Evolutionary conservation across 2,888 invertebrate genomes (phyloP).

Genomic region (Drosophila hamatofila): DNA sequence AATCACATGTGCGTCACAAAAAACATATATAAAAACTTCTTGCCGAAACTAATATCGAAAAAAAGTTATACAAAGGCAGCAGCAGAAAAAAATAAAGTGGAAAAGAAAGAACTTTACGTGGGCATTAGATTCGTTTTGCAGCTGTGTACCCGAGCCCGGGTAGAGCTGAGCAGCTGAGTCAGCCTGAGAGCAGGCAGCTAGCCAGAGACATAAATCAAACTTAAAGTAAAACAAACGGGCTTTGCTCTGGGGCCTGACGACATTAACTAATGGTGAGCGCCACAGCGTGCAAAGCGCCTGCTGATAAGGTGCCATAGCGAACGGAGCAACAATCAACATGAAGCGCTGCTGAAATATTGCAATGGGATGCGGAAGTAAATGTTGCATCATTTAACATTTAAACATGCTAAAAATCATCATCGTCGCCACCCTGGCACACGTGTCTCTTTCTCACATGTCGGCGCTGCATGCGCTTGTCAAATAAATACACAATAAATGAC

Average conservation of each 20-base stretch:
- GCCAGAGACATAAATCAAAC: constrained; percentile 67
- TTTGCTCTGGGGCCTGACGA: constrained; percentile 33
- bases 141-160: constrained; percentile 48
- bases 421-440: constrained; percentile 23
- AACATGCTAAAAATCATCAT: constrained; percentile 41
- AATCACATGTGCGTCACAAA: constrained; percentile 58
- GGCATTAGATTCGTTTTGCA: constrained; percentile 51
- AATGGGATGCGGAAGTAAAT: constrained; percentile 51
- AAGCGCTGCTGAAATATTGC: constrained; percentile 46
- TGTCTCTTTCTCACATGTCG: constrained; percentile 45
- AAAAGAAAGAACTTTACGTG: constrained; percentile 37
- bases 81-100: constrained; percentile 20
- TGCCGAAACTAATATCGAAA: constrained; percentile 61
- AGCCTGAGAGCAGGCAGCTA: constrained; percentile 34
- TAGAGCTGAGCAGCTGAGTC: constrained; percentile 51
- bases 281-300: constrained; percentile 16
- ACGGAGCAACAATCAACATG: constrained; percentile 42
- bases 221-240: constrained; percentile 51
- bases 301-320: constrained; percentile 25
- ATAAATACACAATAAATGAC: constrained; percentile 75
- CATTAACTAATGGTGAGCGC: constrained; percentile 65
- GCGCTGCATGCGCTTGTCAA: constrained; percentile 66
- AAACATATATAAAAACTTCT: constrained; percentile 27
- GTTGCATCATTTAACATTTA: constrained; percentile 67
- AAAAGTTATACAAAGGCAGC: constrained; percentile 18